Conservation (phyloP, 2,797 vertebrate genomes). For the Falco berigora region DNA sequence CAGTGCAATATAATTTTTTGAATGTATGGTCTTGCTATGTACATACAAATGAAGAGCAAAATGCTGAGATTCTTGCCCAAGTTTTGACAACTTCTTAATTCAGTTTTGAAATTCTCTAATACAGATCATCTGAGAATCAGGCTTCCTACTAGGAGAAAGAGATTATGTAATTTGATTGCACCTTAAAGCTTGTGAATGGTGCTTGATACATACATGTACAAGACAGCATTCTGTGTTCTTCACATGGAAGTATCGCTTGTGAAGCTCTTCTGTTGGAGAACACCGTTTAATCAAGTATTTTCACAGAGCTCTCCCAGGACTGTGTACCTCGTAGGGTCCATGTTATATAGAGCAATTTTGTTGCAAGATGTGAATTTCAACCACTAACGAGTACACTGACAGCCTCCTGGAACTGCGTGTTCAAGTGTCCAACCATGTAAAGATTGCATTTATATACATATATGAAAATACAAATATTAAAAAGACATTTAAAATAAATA, state of each 20-base stretch:
- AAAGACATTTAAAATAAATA: background rate
- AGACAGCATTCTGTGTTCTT: background rate
- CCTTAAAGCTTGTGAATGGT: background rate
- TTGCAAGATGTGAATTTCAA: background rate
- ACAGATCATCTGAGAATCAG: background rate
- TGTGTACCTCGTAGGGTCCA: background rate
- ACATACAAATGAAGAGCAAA: background rate
- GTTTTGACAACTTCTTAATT: constrained; percentile 2
- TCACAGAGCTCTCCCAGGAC: background rate
- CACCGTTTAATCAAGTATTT: background rate
- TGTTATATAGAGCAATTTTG: background rate
- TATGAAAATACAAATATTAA: background rate
- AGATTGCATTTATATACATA: background rate
- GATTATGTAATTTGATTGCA: background rate
- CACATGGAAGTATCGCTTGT: background rate
- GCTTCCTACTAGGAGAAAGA: background rate
- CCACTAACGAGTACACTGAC: background rate
- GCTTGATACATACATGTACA: background rate
- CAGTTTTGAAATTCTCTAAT: background rate
- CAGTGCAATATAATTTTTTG: background rate
- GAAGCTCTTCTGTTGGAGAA: background rate
- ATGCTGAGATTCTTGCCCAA: background rate
- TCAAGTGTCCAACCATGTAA: background rate
- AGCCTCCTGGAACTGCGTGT: background rate
- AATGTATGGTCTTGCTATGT: background rate